These are phyloP conservation scores for Sinocyclocheilus anshuiensis DNA, from an alignment of 2,113 vertebrate genomes.

Conservation along the genomic window DNA sequence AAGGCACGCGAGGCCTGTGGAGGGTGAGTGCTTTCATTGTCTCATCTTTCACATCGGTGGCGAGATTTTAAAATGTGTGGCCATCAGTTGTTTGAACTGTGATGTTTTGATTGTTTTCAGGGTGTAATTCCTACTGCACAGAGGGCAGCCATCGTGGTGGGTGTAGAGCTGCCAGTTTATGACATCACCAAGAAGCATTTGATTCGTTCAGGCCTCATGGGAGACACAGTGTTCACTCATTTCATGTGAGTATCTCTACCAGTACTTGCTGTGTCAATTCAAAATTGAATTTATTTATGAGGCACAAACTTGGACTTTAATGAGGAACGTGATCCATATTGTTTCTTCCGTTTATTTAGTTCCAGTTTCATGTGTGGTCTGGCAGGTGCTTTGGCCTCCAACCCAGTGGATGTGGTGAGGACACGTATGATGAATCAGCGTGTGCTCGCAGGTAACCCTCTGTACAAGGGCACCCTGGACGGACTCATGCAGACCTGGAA, in stretches of 20 bases:
- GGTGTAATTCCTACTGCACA: constrained; percentile 82
- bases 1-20: constrained; percentile 93
- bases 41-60: not conserved
- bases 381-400: constrained; percentile 80
- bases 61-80: not conserved
- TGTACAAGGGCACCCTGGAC: constrained; percentile 80
- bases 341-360: constrained; percentile 55
- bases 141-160: constrained; percentile 81
- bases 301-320: not conserved
- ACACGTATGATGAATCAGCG: constrained; percentile 85
- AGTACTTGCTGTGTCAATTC: not conserved
- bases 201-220: constrained; percentile 76
- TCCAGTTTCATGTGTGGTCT: constrained; percentile 82
- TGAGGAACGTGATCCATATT: not conserved
- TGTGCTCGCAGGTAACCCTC: constrained; percentile 69
- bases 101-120: constrained; percentile 58
- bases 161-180: constrained; percentile 82
- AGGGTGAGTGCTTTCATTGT: constrained; percentile 78
- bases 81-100: not conserved
- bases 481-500: constrained; percentile 89
- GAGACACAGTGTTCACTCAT: constrained; percentile 78
- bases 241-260: constrained; percentile 72
- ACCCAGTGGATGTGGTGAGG: constrained; percentile 81
- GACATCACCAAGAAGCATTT: constrained; percentile 84
- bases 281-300: not conserved